These are phyloP conservation scores for Cyclophora punctaria DNA, from an alignment of 2,888 invertebrate genomes.

Conservation along the genomic window DNA sequence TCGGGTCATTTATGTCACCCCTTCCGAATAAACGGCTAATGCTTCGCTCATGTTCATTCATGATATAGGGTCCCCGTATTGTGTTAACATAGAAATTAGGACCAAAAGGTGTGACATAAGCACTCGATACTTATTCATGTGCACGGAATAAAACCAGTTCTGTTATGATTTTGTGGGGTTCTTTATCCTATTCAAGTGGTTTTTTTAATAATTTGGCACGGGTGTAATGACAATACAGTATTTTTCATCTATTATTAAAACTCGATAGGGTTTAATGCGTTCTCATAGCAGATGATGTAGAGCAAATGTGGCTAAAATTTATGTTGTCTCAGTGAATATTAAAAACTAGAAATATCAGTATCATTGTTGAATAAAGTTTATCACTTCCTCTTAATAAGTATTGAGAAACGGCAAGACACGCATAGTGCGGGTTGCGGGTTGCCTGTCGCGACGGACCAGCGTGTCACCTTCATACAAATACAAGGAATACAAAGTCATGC, in stretches of 20 bases:
- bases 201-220: slow-evolving; percentile 39
- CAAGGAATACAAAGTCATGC: no score
- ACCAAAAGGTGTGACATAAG: slow-evolving; percentile 64
- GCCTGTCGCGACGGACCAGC: no score
- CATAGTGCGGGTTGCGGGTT: no score
- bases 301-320: no score
- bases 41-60: slow-evolving; percentile 60
- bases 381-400: no score
- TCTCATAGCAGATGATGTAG: background rate
- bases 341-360: no score
- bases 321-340: no score
- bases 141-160: slow-evolving; percentile 53
- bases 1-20: slow-evolving; percentile 49
- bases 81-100: slow-evolving; percentile 65
- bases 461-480: no score
- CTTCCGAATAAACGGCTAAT: slow-evolving; percentile 38
- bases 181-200: slow-evolving; percentile 41
- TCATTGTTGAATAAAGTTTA: no score
- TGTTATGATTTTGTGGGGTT: slow-evolving; percentile 50
- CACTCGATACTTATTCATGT: slow-evolving; percentile 54
- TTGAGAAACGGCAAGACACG: no score
- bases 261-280: slow-evolving; percentile 3
- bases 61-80: slow-evolving; percentile 55
- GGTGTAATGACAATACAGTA: slow-evolving; percentile 26
- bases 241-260: slow-evolving; percentile 8